A percentile compares a stretch with the other conserved stretches of the same genome.
Evolutionary conservation across 2,113 vertebrate genomes (phyloP).

Genomic region (Furnarius figulus): DNA sequence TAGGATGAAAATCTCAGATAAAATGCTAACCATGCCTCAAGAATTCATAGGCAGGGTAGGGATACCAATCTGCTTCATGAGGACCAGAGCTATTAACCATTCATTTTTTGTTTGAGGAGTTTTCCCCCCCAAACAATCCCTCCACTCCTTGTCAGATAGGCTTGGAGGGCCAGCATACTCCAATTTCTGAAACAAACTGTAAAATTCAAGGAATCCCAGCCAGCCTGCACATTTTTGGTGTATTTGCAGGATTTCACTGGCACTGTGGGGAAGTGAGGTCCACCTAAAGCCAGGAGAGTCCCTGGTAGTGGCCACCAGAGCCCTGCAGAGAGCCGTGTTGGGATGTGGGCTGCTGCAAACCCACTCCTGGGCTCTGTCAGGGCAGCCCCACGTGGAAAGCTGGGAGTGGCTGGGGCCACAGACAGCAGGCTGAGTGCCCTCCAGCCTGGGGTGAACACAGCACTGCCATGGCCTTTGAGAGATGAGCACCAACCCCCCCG

Average conservation of each 20-base stretch:
- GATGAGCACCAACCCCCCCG: neutral
- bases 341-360: neutral
- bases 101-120: neutral
- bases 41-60: neutral
- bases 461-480: neutral
- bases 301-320: rapidly evolving
- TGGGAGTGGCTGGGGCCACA: neutral
- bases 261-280: neutral
- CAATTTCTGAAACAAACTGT: neutral
- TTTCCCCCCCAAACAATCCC: neutral
- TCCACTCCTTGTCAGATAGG: neutral
- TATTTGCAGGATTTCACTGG: neutral
- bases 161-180: neutral
- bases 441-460: neutral
- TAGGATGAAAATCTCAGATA: neutral
- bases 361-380: neutral
- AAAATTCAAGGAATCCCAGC: neutral
- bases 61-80: neutral
- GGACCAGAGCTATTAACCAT: neutral
- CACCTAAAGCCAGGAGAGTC: neutral
- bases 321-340: neutral
- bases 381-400: neutral
- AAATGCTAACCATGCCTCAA: neutral
- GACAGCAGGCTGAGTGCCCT: neutral
- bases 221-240: neutral